phyloP scores from a whole-genome alignment of 2,888 invertebrate species.

The Xestia rhomboidea region DNA sequence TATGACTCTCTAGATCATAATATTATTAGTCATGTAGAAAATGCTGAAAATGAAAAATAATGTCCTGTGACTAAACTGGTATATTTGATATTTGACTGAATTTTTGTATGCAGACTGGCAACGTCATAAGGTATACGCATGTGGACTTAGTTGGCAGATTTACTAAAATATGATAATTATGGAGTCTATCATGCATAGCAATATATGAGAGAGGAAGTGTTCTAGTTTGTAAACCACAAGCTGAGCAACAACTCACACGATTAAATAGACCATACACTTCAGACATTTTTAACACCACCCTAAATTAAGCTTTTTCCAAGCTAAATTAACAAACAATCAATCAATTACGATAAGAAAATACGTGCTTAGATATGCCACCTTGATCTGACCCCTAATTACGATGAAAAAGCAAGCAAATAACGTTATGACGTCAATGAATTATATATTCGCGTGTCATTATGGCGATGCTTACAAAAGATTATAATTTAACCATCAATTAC shows the following conservation, averaged over 20 bases:
- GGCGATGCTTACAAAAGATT: neutral
- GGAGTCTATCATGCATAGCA: neutral
- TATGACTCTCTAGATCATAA: neutral
- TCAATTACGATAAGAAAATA: slow-evolving; percentile 7
- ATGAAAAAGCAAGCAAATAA: neutral
- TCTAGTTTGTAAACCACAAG: neutral
- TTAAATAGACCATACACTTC: neutral
- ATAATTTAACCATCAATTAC: neutral
- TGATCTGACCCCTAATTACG: neutral
- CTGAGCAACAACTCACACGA: too few species aligned
- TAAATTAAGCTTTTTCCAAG: neutral
- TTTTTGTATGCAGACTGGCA: too few species aligned
- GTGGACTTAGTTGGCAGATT: neutral
- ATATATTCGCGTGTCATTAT: slow-evolving; percentile 1
- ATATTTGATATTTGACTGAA: too few species aligned
- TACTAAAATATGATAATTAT: neutral
- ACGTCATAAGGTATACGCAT: too few species aligned
- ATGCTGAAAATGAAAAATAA: too few species aligned
- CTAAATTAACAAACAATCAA: neutral
- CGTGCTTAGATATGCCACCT: slow-evolving; percentile 1
- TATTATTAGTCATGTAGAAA: too few species aligned
- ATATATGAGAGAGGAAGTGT: too few species aligned
- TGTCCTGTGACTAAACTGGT: too few species aligned
- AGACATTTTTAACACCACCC: neutral
- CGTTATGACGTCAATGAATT: neutral